Evolutionary conservation across 1,140 invertebrate species (phyloP).

Genomic region (Cryptotermes secundus): DNA sequence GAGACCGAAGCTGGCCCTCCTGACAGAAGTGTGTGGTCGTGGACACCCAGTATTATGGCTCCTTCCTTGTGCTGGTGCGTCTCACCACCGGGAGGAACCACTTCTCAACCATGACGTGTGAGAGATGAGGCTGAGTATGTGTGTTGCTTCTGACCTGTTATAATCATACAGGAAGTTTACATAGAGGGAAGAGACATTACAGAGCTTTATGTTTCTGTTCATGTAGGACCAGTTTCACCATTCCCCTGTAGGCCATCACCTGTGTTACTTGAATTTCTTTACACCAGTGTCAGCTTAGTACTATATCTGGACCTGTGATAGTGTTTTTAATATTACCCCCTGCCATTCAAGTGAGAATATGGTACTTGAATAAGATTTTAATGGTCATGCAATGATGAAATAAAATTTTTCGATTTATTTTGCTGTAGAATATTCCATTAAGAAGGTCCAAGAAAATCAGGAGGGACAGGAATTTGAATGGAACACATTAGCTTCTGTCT

Average conservation of each 20-base stretch:
- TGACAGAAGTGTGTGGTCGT: slow-evolving; percentile 79
- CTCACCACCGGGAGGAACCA: slow-evolving; percentile 24
- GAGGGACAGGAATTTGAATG: no score
- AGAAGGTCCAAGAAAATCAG: no score
- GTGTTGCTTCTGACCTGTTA: not conserved
- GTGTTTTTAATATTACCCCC: not conserved
- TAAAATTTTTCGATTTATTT: no score
- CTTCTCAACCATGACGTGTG: slow-evolving; percentile 25
- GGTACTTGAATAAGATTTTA: not conserved
- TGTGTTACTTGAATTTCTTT: not conserved
- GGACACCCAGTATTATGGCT: slow-evolving; percentile 67
- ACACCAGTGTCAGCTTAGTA: not conserved
- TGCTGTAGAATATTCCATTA: no score
- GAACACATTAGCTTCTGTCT: no score
- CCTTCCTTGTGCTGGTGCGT: slow-evolving; percentile 55
- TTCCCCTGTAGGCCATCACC: no score
- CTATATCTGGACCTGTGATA: not conserved
- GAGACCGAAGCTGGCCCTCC: slow-evolving; percentile 65
- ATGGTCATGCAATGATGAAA: no score
- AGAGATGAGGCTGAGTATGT: not conserved
- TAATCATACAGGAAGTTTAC: not conserved
- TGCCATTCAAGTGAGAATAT: not conserved
- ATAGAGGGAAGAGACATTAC: not conserved
- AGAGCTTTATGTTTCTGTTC: not conserved
- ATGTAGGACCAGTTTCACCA: not conserved